These are phyloP conservation scores for Phalacrocorax brasilianus DNA, from an alignment of 2,113 vertebrate species.

Conservation along the genomic window DNA sequence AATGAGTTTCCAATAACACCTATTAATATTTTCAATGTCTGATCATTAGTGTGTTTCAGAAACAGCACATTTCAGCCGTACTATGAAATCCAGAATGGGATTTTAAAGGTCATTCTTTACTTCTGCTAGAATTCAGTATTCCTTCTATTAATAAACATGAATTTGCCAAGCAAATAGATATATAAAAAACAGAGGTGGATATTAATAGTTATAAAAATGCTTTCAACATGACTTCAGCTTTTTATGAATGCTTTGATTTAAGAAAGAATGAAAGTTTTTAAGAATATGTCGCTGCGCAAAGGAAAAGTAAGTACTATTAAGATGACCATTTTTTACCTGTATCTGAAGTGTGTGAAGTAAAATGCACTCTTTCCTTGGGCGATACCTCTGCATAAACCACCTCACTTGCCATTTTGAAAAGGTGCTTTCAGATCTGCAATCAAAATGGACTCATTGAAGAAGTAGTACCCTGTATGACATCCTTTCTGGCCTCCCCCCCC, in stretches of 20 bases:
- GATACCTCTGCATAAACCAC: not conserved
- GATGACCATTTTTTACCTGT: not conserved
- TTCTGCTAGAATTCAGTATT: not conserved
- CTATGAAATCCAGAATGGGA: not conserved
- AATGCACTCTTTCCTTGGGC: not conserved
- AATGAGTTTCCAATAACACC: not conserved
- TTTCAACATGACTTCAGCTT: not conserved
- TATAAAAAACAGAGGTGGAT: not conserved
- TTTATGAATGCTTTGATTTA: accelerated
- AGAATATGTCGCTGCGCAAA: not conserved
- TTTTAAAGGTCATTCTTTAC: not conserved
- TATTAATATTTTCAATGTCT: not conserved
- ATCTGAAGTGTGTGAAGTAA: not conserved
- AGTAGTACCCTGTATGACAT: not conserved
- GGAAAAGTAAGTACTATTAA: not conserved
- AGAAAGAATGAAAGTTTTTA: not conserved
- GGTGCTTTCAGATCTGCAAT: not conserved
- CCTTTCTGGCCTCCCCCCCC: not conserved
- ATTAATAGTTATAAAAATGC: not conserved
- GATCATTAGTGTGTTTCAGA: not conserved
- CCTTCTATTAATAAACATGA: not conserved
- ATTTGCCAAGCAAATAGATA: not conserved
- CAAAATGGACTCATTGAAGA: slow-evolving; percentile 4
- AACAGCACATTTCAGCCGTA: not conserved
- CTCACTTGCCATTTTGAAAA: slow-evolving; percentile 34